phyloP scores from a whole-genome alignment of 1,140 invertebrate species.

The Bombus confusus region DNA sequence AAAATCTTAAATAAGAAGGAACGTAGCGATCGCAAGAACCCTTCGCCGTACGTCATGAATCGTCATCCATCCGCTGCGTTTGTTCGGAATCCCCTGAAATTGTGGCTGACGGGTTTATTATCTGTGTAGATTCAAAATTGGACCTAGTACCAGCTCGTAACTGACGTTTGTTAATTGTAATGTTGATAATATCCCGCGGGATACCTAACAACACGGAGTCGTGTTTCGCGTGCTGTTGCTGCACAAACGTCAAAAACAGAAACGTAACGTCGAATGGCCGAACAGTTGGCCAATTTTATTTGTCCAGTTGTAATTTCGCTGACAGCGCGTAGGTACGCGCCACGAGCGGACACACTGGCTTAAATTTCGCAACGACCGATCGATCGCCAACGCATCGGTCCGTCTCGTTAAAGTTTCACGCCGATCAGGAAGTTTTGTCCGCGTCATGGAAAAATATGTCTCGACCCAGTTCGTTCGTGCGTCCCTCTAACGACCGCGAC shows the following conservation, averaged over 20 bases:
- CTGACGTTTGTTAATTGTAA: slow-evolving; percentile 3
- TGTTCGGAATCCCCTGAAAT: neutral
- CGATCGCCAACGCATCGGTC: neutral
- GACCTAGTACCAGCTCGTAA: no score
- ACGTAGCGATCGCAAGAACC: no score
- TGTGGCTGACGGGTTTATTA: neutral
- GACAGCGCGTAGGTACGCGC: neutral
- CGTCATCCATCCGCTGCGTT: neutral
- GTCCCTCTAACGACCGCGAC: neutral
- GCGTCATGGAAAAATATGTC: neutral
- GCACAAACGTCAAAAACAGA: neutral
- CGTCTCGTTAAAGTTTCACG: slow-evolving; percentile 3
- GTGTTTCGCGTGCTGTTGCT: neutral
- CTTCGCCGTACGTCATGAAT: neutral
- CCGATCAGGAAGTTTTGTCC: neutral
- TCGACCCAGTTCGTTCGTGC: neutral
- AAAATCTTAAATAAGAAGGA: no score
- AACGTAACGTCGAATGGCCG: neutral
- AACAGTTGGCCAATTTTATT: slow-evolving; percentile 4
- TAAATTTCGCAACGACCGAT: neutral
- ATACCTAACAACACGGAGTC: neutral
- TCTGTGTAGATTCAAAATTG: neutral
- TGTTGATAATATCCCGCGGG: neutral
- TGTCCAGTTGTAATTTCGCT: neutral
- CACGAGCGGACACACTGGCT: neutral